Base-by-base conservation (phyloP, 1,140 invertebrate species). In the Papilio machaon region DNA sequence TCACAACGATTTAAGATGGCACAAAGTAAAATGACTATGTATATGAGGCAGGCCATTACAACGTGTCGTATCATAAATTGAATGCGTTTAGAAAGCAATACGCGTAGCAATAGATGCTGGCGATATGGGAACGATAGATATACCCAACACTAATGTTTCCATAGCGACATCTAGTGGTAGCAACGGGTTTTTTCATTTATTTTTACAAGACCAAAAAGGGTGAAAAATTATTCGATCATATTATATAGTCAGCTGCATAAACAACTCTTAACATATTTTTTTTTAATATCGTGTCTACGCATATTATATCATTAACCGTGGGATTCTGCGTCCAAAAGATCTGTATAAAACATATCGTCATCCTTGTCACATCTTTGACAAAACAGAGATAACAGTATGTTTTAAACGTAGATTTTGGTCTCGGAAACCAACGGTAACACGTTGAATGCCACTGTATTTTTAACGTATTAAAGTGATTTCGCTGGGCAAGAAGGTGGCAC, bases 21-120 rank as follows among this genome's bases (percentile, higher is more conserved):
- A 70, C 38, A 70, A 70, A 70, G 64, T 70, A 70, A 70, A 70
- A 70, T 70, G 60, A 64, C 60, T 73, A 73, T 43, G 73, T 73
- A 73, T 47, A 73, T 73, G 64, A 73, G 74, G 19, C 74, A 76
- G 23, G 4, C 49, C 35, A 78, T 78, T 78, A 78, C 23, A 77
- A 23, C 49, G 75, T 78, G 38, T 76, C 74, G 76, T 78, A 60
- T 38, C 76, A 78, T 78, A 78, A 78, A 78, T 78, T 9, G 15
- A 19, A 58, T n/a, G 30, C 23, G 23, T 30, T 30, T 30, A 30
- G 23, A 30, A 30, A 30, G 23, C 23, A 30, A 30, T 30, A 30
- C 23, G 23, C 23, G 23, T 30, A 35, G 30, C 35, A 60, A 78
- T 76, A 58, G 76, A 78, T 78, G 52, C 76, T 13, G 73, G 15